phyloP scores from a whole-genome alignment of 1,140 invertebrate genomes.

The Melitaea cinxia region DNA sequence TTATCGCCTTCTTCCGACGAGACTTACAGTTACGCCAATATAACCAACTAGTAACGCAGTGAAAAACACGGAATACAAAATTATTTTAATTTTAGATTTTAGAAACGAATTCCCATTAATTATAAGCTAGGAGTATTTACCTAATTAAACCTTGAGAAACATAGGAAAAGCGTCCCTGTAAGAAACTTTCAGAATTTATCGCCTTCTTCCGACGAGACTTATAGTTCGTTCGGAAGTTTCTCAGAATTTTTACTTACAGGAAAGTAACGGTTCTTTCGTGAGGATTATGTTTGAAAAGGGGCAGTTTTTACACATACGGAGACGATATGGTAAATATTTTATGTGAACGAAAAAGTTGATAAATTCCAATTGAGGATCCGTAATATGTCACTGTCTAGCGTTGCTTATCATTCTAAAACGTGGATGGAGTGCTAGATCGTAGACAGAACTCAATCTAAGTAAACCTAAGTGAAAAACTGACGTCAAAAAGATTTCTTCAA shows the following conservation, averaged over 20 bases:
- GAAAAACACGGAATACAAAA: too few species aligned
- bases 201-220: constrained; percentile 8
- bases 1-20: background rate
- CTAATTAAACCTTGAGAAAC: constrained; percentile 7
- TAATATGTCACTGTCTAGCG: constrained; percentile 1
- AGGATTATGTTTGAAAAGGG: constrained; percentile 8
- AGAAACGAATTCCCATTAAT: background rate
- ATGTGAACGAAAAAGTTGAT: constrained; percentile 1
- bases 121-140: constrained; percentile 2
- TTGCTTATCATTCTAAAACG: background rate
- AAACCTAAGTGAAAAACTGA: too few species aligned
- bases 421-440: background rate
- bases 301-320: background rate
- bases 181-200: constrained; percentile 10
- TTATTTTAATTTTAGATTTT: too few species aligned
- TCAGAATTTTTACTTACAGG: constrained; percentile 15
- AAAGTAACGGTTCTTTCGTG: constrained; percentile 10
- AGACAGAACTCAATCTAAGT: background rate
- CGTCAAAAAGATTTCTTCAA: too few species aligned
- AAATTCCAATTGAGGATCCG: constrained; percentile 3
- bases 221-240: constrained; percentile 12
- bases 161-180: background rate
- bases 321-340: constrained; percentile 12
- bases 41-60: too few species aligned
- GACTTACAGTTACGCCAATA: constrained; percentile 6